Conservation (phyloP, 2,888 invertebrate species). For the Allygus modestus region DNA sequence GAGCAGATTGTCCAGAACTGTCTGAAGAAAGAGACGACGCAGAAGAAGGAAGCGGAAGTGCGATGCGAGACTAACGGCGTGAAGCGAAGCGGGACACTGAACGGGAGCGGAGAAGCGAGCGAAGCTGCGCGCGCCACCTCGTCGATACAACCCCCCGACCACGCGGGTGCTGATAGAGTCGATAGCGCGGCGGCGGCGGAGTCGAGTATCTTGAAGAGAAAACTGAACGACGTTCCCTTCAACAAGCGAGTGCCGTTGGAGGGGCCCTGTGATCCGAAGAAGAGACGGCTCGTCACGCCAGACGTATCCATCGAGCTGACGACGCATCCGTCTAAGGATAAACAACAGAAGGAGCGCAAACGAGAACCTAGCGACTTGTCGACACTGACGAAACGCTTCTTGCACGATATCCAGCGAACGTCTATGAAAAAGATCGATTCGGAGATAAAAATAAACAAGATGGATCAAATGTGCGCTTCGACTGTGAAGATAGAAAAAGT, state of each 20-base stretch:
- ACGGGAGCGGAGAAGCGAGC: neutral
- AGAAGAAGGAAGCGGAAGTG: slow-evolving; percentile 32
- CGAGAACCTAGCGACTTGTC: slow-evolving; percentile 52
- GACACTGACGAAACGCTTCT: slow-evolving; percentile 58
- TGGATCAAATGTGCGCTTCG: slow-evolving; percentile 66
- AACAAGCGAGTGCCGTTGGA: slow-evolving; percentile 34
- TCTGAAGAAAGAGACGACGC: slow-evolving; percentile 48
- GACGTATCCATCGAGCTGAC: slow-evolving; percentile 70
- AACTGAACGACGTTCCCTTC: slow-evolving; percentile 64
- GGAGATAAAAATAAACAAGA: slow-evolving; percentile 67
- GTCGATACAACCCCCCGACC: slow-evolving; percentile 5
- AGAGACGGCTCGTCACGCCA: slow-evolving; percentile 68
- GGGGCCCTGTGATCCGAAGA: slow-evolving; percentile 66
- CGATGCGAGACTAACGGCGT: neutral
- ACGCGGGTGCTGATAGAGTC: slow-evolving; percentile 1
- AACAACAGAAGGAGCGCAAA: slow-evolving; percentile 38
- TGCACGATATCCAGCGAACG: slow-evolving; percentile 53
- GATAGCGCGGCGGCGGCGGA: slow-evolving; percentile 19
- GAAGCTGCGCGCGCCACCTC: slow-evolving; percentile 39
- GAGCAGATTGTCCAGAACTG: slow-evolving; percentile 60
- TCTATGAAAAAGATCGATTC: slow-evolving; percentile 53
- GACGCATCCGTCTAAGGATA: slow-evolving; percentile 66
- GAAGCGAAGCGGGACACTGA: slow-evolving; percentile 46
- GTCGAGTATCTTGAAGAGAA: slow-evolving; percentile 67
- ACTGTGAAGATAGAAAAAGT: slow-evolving; percentile 64